phyloP scores from a whole-genome alignment of 2,888 invertebrate genomes.

The Drosophila mulleri region DNA sequence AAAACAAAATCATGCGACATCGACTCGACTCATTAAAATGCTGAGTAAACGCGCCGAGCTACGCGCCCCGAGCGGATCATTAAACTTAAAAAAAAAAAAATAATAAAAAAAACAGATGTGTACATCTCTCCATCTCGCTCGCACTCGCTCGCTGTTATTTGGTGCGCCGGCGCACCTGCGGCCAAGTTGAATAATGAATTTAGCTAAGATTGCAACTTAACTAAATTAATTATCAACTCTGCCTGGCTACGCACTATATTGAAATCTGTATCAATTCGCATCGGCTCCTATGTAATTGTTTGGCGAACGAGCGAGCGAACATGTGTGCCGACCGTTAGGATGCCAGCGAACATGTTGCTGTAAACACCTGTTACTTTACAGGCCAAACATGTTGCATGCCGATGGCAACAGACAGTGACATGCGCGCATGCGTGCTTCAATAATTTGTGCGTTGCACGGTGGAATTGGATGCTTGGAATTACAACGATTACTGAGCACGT shows the following conservation, averaged over 20 bases:
- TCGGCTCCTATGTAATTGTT: conserved; percentile 27
- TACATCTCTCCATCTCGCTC: conserved; percentile 15
- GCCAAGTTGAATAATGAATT: conserved; percentile 20
- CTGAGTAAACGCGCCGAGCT: conserved; percentile 49
- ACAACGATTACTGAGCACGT: neutral
- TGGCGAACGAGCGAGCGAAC: conserved; percentile 16
- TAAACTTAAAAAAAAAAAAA: conserved; percentile 18
- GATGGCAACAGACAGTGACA: conserved; percentile 32
- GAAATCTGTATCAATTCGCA: conserved; percentile 37
- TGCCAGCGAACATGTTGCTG: conserved; percentile 15
- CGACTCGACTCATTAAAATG: conserved; percentile 65
- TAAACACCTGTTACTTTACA: conserved; percentile 64
- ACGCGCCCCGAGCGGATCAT: conserved; percentile 47
- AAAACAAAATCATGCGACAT: conserved; percentile 50
- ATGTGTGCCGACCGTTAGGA: neutral
- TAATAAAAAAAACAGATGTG: neutral
- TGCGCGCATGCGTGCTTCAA: conserved; percentile 57
- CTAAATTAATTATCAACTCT: conserved; percentile 27
- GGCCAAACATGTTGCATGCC: conserved; percentile 56
- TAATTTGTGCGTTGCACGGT: conserved; percentile 34
- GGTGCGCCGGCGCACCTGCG: conserved; percentile 37
- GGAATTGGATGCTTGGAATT: conserved; percentile 7
- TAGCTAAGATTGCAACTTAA: conserved; percentile 11
- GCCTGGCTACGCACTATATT: conserved; percentile 32
- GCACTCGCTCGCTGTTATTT: neutral